Conservation (phyloP, 2,113 vertebrate species). For the Kryptolebias marmoratus region DNA sequence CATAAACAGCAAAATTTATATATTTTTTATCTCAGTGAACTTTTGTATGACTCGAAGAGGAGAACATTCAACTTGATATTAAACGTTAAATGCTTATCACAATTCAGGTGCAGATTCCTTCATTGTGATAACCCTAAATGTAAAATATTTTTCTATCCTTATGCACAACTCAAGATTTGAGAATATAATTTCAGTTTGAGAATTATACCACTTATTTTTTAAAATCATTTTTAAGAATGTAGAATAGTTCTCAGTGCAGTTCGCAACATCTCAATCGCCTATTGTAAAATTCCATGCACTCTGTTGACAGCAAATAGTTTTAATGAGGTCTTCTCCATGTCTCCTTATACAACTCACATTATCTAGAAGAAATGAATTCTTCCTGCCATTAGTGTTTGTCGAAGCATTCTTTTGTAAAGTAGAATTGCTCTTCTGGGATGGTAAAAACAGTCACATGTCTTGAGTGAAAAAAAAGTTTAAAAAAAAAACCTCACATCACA, state of each 20-base stretch:
- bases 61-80: background rate
- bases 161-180: background rate
- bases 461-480: background rate
- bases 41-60: background rate
- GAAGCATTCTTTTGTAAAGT: constrained; percentile 5
- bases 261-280: constrained; percentile 12
- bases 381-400: constrained; percentile 5
- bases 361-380: constrained; percentile 11
- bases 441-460: background rate
- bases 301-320: constrained; percentile 27
- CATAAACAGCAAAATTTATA: background rate
- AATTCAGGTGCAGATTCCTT: background rate
- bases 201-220: constrained; percentile 6
- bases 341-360: constrained; percentile 15
- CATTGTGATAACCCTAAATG: background rate
- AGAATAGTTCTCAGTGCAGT: background rate
- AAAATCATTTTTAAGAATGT: too few species aligned
- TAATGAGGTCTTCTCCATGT: constrained; percentile 37
- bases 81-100: background rate
- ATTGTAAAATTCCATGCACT: constrained; percentile 11
- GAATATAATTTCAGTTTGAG: background rate
- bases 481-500: too few species aligned
- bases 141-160: background rate
- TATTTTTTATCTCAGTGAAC: background rate
- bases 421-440: background rate